These are phyloP conservation scores for Manis crassicaudata DNA, from an alignment of 2,797 vertebrate genomes.

Conservation along the genomic window DNA sequence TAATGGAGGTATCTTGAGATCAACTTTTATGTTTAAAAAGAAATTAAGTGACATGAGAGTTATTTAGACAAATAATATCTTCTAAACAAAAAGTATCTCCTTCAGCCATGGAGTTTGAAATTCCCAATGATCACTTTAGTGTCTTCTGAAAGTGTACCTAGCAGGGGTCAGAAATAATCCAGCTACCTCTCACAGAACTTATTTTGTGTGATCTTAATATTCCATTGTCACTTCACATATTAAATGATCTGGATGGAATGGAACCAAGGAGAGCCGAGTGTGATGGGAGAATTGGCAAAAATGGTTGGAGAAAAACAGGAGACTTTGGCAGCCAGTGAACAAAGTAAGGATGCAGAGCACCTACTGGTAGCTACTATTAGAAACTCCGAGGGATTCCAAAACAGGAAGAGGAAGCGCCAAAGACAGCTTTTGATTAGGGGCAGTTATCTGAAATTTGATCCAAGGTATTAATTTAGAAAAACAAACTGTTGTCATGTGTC, in stretches of 20 bases:
- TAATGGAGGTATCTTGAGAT: not conserved
- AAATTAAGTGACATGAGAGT: not conserved
- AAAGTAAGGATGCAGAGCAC: not conserved
- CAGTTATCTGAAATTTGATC: not conserved
- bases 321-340: not conserved
- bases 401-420: not conserved
- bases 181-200: not conserved
- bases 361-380: not conserved
- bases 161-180: not conserved
- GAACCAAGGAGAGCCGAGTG: not conserved
- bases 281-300: not conserved
- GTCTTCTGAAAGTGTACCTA: not conserved
- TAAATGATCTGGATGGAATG: not conserved
- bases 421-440: not conserved
- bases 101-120: not conserved
- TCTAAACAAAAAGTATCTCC: not conserved
- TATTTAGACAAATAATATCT: not conserved
- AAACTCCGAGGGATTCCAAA: not conserved
- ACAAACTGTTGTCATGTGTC: not conserved
- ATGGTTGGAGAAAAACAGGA: not conserved
- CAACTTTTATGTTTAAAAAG: not conserved
- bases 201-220: not conserved
- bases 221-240: not conserved
- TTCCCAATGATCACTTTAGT: not conserved
- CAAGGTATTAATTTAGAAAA: not conserved